These are phyloP conservation scores for Ophioninae sp. DNA, from an alignment of 2,888 invertebrate genomes.

Conservation along the genomic window DNA sequence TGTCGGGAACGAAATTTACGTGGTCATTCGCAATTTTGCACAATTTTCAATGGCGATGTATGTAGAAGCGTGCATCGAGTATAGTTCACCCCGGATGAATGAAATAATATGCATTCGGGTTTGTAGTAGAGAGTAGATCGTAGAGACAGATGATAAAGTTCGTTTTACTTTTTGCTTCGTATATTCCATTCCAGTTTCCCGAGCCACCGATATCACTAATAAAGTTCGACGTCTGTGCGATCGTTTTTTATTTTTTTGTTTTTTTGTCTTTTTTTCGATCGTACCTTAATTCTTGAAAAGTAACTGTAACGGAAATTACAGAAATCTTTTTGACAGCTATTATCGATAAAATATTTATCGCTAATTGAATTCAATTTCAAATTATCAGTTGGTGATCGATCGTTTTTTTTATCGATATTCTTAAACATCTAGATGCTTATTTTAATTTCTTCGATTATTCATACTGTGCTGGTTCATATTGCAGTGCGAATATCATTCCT, in stretches of 20 bases:
- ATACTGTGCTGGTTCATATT: too few species aligned
- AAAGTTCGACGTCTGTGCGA: slow-evolving; percentile 1
- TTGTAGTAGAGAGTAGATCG: background rate
- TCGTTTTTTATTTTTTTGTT: slow-evolving; percentile 1
- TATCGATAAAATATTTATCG: background rate
- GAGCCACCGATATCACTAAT: slow-evolving; percentile 32
- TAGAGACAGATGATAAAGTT: slow-evolving; percentile 25
- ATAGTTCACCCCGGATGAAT: slow-evolving; percentile 16
- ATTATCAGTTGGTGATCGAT: background rate
- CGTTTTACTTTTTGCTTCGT: slow-evolving; percentile 27
- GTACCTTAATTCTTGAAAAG: background rate
- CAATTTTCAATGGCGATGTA: background rate
- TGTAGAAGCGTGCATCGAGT: too few species aligned
- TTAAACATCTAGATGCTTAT: background rate
- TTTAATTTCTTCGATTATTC: too few species aligned
- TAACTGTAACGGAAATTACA: background rate
- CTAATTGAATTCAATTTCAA: background rate
- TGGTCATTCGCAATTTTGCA: slow-evolving; percentile 27
- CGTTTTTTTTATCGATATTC: too few species aligned
- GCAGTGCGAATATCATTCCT: too few species aligned
- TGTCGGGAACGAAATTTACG: slow-evolving; percentile 11
- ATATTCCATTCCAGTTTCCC: slow-evolving; percentile 33
- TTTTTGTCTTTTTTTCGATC: background rate
- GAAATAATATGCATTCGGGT: background rate
- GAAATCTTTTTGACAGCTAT: background rate